Evolutionary conservation across 2,113 vertebrate species (phyloP), one percentile per base, ranked within the genome.

Genomic region (Python bivittatus): DNA sequence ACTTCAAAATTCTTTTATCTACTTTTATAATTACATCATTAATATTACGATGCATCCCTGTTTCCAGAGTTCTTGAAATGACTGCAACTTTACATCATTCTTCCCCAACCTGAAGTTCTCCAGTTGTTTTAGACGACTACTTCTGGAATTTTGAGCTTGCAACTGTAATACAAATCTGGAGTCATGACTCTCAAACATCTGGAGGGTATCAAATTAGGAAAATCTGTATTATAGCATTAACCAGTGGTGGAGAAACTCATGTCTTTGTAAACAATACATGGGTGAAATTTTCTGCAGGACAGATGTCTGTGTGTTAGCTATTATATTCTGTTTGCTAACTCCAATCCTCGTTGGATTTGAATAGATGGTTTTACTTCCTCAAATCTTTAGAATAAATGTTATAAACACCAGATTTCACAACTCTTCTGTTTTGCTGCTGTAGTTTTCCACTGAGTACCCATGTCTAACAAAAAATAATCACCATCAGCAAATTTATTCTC

Each of bases 391-490:
- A 44, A 23, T 91, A 53, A 91, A 94, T 94, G 95, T 95, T n/a
- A 86, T 94, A 85, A 94, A 88, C 9, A 93, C 44, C 90, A 94
- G 88, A 93, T 85, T n/a, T 92, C 87, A 93, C 88, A 90, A 92
- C 52, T 58, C 0, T 0, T 56, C 89, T 91, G 93, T 94, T 56
- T 42, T 79, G 1, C 33, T 8, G 89, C 83, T 42, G 56, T 93
- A 96, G 93, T 48, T 61, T 89, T 92, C 53, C 42, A 91, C 12
- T 54, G 60, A 56, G 60, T 38, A 54, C 20, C 64, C 48, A 33
- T 20, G n/a, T 53, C 48, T 68, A 44, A 84, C 89, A 42, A 86
- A 48, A 94, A 92, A 90, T 48, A 91, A 79, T 2, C 0, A 56
- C 72, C 42, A 54, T 94, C 27, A 93, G 60, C 68, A 61, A 23